These are phyloP conservation scores for Agrilus cyanescens DNA, from an alignment of 2,888 invertebrate species.

Conservation along the genomic window DNA sequence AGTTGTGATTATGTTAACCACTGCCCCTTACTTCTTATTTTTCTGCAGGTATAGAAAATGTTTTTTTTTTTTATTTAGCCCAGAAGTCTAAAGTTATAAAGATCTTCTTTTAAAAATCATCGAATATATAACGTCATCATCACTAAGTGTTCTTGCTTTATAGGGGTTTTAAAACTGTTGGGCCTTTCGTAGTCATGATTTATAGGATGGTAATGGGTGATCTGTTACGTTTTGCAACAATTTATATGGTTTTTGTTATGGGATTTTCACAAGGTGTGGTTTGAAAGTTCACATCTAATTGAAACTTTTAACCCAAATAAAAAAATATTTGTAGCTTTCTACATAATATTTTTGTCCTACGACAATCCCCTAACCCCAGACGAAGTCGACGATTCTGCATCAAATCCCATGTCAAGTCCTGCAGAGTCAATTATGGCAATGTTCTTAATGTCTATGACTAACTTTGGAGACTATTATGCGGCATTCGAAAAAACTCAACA, in stretches of 20 bases:
- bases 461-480: constrained; percentile 89
- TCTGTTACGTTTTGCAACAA: constrained; percentile 86
- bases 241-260: constrained; percentile 94
- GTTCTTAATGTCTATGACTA: constrained; percentile 96
- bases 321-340: constrained; percentile 55
- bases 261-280: constrained; percentile 84
- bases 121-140: neutral
- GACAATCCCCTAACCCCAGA: constrained; percentile 75
- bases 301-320: neutral
- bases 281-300: neutral
- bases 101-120: neutral
- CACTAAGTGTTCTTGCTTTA: constrained; percentile 22
- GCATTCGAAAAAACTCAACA: constrained; percentile 84
- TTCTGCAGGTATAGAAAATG: constrained; percentile 67
- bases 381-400: constrained; percentile 67
- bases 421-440: constrained; percentile 94
- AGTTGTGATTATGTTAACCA: constrained; percentile 88
- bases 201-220: constrained; percentile 98
- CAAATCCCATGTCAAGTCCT: constrained; percentile 83
- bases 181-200: constrained; percentile 99
- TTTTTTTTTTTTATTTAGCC: neutral
- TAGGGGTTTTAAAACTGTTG: constrained; percentile 95
- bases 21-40: constrained; percentile 93
- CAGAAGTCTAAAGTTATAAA: neutral
- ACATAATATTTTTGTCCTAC: constrained; percentile 81